Conservation (phyloP, 2,113 vertebrate genomes). For the Syngnathus scovelli region DNA sequence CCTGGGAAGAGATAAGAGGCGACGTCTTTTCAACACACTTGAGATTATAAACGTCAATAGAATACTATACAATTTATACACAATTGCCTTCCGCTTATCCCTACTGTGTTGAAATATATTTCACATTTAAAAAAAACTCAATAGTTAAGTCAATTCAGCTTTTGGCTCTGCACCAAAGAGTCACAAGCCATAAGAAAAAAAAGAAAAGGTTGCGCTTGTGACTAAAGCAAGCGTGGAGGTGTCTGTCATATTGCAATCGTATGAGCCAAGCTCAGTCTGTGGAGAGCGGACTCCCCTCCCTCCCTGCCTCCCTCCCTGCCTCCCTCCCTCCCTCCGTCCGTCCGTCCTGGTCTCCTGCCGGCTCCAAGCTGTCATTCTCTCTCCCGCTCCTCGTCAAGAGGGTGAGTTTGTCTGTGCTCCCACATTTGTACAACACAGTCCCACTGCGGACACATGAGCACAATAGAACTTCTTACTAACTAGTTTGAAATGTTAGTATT, state of each 20-base stretch:
- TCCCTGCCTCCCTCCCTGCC: too few relatives aligned
- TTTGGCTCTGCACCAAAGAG: neutral
- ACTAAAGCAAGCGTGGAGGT: neutral
- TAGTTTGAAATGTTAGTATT: neutral
- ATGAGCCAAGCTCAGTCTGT: conserved; percentile 35
- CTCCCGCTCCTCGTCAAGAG: conserved; percentile 68
- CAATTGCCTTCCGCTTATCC: conserved; percentile 18
- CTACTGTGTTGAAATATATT: conserved; percentile 17
- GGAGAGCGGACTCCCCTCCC: conserved; percentile 5
- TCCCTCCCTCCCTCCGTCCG: neutral
- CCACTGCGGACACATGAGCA: conserved; percentile 69
- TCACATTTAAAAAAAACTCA: neutral
- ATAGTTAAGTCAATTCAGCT: conserved; percentile 12
- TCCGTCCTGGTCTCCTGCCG: neutral
- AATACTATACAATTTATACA: conserved; percentile 67
- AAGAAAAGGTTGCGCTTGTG: conserved; percentile 4
- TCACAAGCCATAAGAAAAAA: conserved; percentile 19
- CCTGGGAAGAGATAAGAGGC: conserved; percentile 7
- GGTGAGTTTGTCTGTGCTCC: conserved; percentile 82
- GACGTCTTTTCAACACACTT: conserved; percentile 21
- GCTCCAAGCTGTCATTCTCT: conserved; percentile 14
- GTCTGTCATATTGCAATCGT: conserved; percentile 18
- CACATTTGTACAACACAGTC: conserved; percentile 82
- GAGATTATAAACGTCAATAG: conserved; percentile 44
- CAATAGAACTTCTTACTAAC: neutral